Evolutionary conservation across 1,140 invertebrate species (phyloP).

Genomic region (Psix sp.): DNA sequence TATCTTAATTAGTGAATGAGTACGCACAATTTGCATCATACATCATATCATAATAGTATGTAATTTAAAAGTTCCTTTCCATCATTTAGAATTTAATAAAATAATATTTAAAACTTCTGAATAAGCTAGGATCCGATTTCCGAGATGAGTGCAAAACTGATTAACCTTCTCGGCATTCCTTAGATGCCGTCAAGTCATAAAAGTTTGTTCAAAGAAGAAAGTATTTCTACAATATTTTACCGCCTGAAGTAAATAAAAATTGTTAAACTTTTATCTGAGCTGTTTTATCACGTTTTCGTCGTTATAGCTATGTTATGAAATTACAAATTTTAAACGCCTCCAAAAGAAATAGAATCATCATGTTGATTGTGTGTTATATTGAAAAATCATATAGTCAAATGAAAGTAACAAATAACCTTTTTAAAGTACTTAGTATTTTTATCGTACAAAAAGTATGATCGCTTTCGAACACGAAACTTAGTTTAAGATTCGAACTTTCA

Average conservation of each 20-base stretch:
- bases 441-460: no score
- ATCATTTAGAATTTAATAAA: slow-evolving; percentile 47
- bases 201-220: slow-evolving; percentile 63
- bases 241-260: slow-evolving; percentile 61
- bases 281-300: slow-evolving; percentile 24
- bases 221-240: slow-evolving; percentile 54
- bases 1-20: no score
- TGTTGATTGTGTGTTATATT: no score
- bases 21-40: no score
- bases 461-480: no score
- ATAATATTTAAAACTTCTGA: slow-evolving; percentile 51
- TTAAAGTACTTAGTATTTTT: no score
- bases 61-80: no score
- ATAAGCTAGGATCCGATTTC: slow-evolving; percentile 46
- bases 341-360: no score
- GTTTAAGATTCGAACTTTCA: no score
- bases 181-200: slow-evolving; percentile 59
- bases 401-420: no score
- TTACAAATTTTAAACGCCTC: slow-evolving; percentile 22
- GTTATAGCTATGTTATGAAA: slow-evolving; percentile 24
- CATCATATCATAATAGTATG: no score
- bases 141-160: slow-evolving; percentile 59
- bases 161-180: slow-evolving; percentile 61
- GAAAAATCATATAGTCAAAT: no score
- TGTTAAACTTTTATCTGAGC: slow-evolving; percentile 34